phyloP scores from a whole-genome alignment of 2,797 vertebrate genomes.

The Pyrocephalus nanus region DNA sequence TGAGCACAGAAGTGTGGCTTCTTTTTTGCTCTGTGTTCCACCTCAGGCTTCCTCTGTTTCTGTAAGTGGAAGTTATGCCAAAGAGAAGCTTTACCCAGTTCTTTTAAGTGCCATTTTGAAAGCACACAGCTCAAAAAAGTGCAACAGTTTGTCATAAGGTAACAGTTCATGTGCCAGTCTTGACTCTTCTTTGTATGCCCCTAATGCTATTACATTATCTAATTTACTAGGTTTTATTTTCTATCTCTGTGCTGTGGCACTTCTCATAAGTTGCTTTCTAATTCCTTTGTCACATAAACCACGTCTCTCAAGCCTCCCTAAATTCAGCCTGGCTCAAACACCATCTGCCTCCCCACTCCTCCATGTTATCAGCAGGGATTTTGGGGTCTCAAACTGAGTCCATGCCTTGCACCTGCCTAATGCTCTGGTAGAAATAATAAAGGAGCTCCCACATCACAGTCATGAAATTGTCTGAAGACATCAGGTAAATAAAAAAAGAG shows the following conservation, averaged over 20 bases:
- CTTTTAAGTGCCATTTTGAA: background rate
- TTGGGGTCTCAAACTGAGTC: background rate
- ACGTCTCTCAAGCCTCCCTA: background rate
- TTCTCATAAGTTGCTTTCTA: background rate
- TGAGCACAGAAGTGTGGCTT: background rate
- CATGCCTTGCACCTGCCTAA: background rate
- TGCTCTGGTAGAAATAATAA: background rate
- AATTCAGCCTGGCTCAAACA: background rate
- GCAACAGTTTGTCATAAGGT: background rate
- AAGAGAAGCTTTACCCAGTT: background rate
- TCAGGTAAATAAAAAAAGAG: slow-evolving; percentile 18
- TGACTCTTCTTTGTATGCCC: background rate
- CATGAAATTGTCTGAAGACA: background rate
- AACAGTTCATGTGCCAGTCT: background rate
- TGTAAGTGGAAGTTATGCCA: background rate
- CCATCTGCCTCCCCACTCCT: background rate
- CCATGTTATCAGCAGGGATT: background rate
- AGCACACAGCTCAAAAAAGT: background rate
- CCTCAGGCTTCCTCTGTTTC: background rate
- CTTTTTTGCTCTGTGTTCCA: background rate
- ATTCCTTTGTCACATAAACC: background rate
- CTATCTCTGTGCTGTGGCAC: background rate
- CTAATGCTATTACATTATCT: background rate
- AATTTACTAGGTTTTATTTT: background rate
- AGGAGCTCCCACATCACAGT: background rate